A percentile compares a stretch with the other conserved stretches of the same genome.
These are phyloP conservation scores for Channa striata DNA, from an alignment of 2,797 vertebrate species.

Conservation along the genomic window DNA sequence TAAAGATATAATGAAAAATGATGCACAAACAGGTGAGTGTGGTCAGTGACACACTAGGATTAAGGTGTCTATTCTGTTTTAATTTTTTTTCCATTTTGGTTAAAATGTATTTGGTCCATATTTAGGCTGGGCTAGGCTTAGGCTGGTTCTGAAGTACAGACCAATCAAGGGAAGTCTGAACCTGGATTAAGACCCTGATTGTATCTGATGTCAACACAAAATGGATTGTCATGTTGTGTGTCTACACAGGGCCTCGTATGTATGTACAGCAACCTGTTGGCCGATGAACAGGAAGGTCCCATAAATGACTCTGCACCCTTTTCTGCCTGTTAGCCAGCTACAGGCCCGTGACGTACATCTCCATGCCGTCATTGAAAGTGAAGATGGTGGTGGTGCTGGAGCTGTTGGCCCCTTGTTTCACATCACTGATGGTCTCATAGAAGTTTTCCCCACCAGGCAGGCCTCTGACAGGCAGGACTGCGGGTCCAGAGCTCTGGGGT, in stretches of 20 bases:
- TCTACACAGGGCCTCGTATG: constrained; percentile 57
- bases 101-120: constrained; percentile 72
- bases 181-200: constrained; percentile 83
- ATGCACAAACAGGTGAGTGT: constrained; percentile 68
- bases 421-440: constrained; percentile 85
- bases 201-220: constrained; percentile 77
- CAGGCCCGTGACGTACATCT: constrained; percentile 89
- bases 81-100: constrained; percentile 42
- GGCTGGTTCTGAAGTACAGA: constrained; percentile 77
- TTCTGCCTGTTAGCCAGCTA: constrained; percentile 62
- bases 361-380: constrained; percentile 88
- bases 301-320: constrained; percentile 40
- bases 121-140: constrained; percentile 70
- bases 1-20: constrained; percentile 82
- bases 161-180: constrained; percentile 67
- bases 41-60: constrained; percentile 62
- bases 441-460: constrained; percentile 83
- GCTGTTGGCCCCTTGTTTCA: constrained; percentile 80
- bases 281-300: constrained; percentile 49
- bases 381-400: constrained; percentile 88
- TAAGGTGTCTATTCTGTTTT: constrained; percentile 59
- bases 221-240: constrained; percentile 68
- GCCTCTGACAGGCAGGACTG: constrained; percentile 58
- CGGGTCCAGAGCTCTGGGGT: constrained; percentile 71
- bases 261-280: constrained; percentile 71